Conservation (phyloP, 1,140 invertebrate species). For the Pygmarrhopalites habei region DNA sequence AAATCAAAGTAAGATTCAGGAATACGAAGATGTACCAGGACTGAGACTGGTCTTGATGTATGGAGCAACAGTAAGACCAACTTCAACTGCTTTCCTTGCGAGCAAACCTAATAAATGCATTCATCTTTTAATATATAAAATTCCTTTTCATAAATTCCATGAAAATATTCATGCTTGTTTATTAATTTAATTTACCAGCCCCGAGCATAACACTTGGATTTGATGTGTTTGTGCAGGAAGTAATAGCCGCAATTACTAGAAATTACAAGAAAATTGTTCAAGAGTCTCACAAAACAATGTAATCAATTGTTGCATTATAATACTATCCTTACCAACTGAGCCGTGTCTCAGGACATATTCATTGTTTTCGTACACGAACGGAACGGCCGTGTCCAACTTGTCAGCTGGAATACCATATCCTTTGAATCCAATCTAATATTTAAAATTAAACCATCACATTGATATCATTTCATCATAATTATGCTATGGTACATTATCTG, state of each 20-base stretch:
- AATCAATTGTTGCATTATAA: no score
- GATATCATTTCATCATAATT: no score
- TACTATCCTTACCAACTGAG: no score
- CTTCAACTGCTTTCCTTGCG: conserved; percentile 89
- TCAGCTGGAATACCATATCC: conserved; percentile 75
- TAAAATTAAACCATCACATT: no score
- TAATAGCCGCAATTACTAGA: conserved; percentile 95
- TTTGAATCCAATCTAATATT: conserved; percentile 81
- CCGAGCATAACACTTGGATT: conserved; percentile 97
- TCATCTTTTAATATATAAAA: no score
- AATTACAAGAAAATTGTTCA: no score
- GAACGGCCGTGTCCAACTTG: conserved; percentile 57
- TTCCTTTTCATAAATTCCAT: no score
- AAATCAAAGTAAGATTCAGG: no score
- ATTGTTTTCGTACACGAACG: conserved; percentile 71
- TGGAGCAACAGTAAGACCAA: conserved; percentile 76
- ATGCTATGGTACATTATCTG: no score
- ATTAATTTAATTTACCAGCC: conserved; percentile 66
- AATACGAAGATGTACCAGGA: conserved; percentile 63
- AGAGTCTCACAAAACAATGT: no score
- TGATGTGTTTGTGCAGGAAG: conserved; percentile 95
- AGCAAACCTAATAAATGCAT: conserved; percentile 84
- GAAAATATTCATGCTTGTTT: no score
- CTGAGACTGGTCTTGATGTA: conserved; percentile 96
- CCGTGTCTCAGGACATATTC: conserved; percentile 83